Evolutionary conservation across 2,113 vertebrate genomes (phyloP), one percentile per base, ranked within the genome.

Genomic region (Gambusia affinis): DNA sequence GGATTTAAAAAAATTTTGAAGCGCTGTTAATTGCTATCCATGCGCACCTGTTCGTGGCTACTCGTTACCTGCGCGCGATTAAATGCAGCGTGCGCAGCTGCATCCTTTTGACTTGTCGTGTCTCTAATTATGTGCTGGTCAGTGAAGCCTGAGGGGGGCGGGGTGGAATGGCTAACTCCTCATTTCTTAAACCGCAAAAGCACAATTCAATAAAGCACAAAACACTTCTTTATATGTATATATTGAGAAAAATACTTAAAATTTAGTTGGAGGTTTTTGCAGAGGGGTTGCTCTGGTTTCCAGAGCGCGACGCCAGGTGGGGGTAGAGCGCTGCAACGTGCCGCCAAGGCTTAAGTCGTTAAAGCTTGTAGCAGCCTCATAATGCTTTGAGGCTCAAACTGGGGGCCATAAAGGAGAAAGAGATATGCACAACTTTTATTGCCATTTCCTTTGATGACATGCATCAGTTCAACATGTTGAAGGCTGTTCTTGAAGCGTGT

Each of bases 221-320:
- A 47, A 47, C 44, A 47, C 19, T 47, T 17, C 44, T 22, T 47
- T 2, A 6, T 47, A 19, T 24, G 4, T 7, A 3, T 3, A 22
- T 31, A 17, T 3, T 63, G 22, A 31, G 3, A 12, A 27, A 33
- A 8, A 3, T 19, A 39, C 22, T 69, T 1, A 4, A 44, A 12
- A n/a, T 35, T 28, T 8, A 67, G 76, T 80, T 68, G 66, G 19
- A n/a, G 75, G 14, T 22, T 63, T 82, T 77, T 71, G 64, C 79
- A 74, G 84, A 4, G 64, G 63, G 73, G 72, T 15, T 83, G 73
- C 70, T 22, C 66, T 79, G 64, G 78, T 31, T 82, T 91, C 73
- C 84, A 82, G 71, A 84, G 77, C 70, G 69, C 81, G 84, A 93
- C 94, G 85, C 92, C 92, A 95, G 94, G 92, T 93, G 94, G 94